Evolutionary conservation across 1,140 invertebrate species (phyloP).

Genomic region (Phymastichus coffea): DNA sequence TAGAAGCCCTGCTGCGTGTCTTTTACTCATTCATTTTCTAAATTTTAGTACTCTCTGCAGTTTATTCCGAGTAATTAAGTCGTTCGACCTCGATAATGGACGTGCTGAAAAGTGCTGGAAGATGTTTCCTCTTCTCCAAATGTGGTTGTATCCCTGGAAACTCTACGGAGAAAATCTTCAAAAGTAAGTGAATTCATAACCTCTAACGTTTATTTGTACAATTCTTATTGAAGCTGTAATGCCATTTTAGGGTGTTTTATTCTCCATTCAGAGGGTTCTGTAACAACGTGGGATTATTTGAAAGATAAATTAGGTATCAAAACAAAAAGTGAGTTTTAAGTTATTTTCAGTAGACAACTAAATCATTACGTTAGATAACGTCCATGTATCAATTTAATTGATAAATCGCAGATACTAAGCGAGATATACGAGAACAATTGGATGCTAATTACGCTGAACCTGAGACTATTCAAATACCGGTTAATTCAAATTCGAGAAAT

Average conservation of each 20-base stretch:
- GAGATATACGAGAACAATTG: not conserved
- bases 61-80: no score
- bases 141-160: constrained; percentile 14
- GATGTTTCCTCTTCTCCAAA: not conserved
- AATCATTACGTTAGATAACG: no score
- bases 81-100: no score
- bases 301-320: constrained; percentile 24
- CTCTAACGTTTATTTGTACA: no score
- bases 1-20: no score
- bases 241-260: constrained; percentile 2
- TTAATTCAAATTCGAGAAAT: constrained; percentile 3
- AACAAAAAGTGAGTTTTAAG: constrained; percentile 15
- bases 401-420: not conserved
- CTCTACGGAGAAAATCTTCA: not conserved
- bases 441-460: not conserved
- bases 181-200: not conserved
- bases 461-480: not conserved
- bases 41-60: no score
- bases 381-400: not conserved
- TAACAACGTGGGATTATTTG: constrained; percentile 10
- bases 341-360: no score
- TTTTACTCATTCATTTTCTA: no score
- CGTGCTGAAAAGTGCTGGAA: no score
- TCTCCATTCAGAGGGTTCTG: not conserved
- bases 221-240: no score